phyloP scores from a whole-genome alignment of 64 coral and sea anemone genomes.

The Acropora tenuis region DNA sequence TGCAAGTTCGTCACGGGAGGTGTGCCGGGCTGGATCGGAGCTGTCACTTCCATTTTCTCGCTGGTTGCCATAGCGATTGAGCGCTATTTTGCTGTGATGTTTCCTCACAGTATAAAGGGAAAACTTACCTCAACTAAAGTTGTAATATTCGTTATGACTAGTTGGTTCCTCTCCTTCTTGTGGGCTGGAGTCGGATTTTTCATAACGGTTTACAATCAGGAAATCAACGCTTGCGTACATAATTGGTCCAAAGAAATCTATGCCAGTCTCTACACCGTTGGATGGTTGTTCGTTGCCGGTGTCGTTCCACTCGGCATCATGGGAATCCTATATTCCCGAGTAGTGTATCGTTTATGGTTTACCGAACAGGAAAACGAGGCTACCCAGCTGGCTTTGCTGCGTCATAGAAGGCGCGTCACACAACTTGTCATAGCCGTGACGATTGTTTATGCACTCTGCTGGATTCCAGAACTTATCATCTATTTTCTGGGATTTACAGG shows the following conservation, averaged over 20 bases:
- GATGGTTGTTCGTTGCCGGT: neutral
- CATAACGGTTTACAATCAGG: constrained; percentile 1
- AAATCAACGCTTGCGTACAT: neutral
- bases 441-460: constrained; percentile 13
- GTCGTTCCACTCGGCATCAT: neutral
- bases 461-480: constrained; percentile 14
- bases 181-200: constrained; percentile 22
- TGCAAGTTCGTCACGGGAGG: constrained; percentile 18
- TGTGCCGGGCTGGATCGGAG: constrained; percentile 8
- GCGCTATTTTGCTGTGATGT: neutral
- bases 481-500: constrained; percentile 21
- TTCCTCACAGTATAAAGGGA: neutral
- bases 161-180: neutral
- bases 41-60: neutral
- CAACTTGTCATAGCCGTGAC: constrained; percentile 9
- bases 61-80: constrained; percentile 16
- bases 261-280: constrained; percentile 19
- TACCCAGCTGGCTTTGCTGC: constrained; percentile 4
- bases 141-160: neutral
- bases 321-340: neutral
- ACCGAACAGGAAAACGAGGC: neutral
- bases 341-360: neutral
- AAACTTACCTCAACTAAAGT: neutral
- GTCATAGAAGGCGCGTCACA: constrained; percentile 8
- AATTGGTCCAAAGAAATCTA: constrained; percentile 13